Evolutionary conservation across 2,113 vertebrate species (phyloP), one percentile per base, ranked within the genome.

Genomic region (Ochotona princeps): DNA sequence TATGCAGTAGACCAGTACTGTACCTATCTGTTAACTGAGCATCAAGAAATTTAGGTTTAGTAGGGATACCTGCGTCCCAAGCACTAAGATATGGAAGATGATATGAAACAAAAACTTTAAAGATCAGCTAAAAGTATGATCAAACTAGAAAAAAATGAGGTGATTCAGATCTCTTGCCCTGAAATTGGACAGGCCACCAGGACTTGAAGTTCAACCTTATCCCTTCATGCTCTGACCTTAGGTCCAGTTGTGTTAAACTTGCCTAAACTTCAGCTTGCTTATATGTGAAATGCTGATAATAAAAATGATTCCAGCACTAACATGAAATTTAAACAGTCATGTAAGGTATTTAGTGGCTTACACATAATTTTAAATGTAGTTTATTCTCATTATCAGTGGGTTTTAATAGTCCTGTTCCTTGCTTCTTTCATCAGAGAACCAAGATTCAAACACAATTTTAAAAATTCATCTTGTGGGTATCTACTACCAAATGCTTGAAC

Each of bases 381-480:
- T 73, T 83, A 47, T 74, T 87, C 69, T 38, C 21, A 18, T n/a
- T 23, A 90, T 75, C 21, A 66, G 9, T 67, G 67, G 54, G 8
- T 78, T 83, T 38, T 65, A 88, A 80, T 38, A 72, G 15, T 67
- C 84, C 65, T 7, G 4, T 81, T 60, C 44, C 78, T 47, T 66
- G 13, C 76, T 94, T 82, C 28, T 85, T 73, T 87, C 61, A 44
- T 13, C 87, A 84, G 51, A 95, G 7, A 89, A 78, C 26, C 54
- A 89, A 87, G 35, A 89, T 57, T 91, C 78, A 94, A 79, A 73
- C 28, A 38, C 81, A 92, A 73, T 35, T 70, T 21, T 80, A 89
- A 87, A 78, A 69, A 54, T 61, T 89, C 23, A 79, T 90, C 82
- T 90, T 61, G 26, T 72, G 47, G 21, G 38, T 38, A 89, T 63